Base-by-base conservation (phyloP, 37 sponge, comb jelly and placozoan genomes). In the Geodia barretti region DNA sequence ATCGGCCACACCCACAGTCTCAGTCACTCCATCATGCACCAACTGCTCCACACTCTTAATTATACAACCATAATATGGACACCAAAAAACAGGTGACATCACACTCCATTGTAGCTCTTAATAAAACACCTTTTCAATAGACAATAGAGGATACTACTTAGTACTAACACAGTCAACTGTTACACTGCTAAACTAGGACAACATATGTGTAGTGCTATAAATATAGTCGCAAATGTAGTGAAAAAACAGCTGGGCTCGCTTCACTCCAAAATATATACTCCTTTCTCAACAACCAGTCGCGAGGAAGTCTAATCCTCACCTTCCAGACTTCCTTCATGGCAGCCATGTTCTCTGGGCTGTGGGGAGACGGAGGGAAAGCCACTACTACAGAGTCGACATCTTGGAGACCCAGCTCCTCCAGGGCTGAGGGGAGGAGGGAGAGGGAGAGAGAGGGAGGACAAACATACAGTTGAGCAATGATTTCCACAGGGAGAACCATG, bases 1-100 rank as follows among this genome's bases (percentile, higher is more conserved):
- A 63, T 91, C 91, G 34, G 86, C 86, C 32, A 65, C 62, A 3
- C 91, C 91, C 20, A 82, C 83, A 1, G 34, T 65, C 9, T 63
- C 41, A 11, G 82, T 68, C 66, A 66, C 37, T 2, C 86, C 82
- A 5, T 64, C 47, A 28, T 25, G n/a, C 1, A 41, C 63, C 31
- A 80, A 25, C 1, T 77, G 68, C 39, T 86, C 91, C 26, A 82
- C 70, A 25, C 23, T 63, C 86, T 84, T 63, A 40, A 39, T 11
- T 19, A 25, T 3, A 24, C 24, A 37, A 67, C 38, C 14, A 62
- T 11, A 38, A 23, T 47, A 47, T 14, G 11, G 14, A 7, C 7
- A 47, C 14, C 14, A 74, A 25, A 54, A n/a, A 8, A 33, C 31
- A 14, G 11, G 28, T 37, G n/a, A n/a, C n/a, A n/a, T n/a, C n/a